Base-by-base conservation (phyloP, 1,140 invertebrate genomes). In the Frieseomelitta varia region DNA sequence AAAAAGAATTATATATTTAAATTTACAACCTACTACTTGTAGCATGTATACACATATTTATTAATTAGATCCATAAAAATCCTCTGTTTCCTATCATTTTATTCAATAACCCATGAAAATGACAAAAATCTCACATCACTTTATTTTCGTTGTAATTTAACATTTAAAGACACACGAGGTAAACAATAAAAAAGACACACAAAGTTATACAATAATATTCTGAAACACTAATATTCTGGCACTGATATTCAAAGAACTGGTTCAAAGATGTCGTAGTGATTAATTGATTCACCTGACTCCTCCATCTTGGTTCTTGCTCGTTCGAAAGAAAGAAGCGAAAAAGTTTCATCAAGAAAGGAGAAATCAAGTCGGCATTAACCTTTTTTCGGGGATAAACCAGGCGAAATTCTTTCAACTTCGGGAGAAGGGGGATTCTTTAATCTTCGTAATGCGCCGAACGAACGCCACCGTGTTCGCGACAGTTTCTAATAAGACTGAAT, bases 401-500 rank as follows among this genome's bases (percentile, higher is more conserved):
- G 27, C 47, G 72, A 55, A 74, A 74, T 74, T 55, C 51, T 27
- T 55, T 55, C n/a, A 27, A 30, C 11, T 30, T 30, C 39, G 12
- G 27, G 30, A 73, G 11, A 51, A 30, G n/a, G n/a, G n/a, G n/a
- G n/a, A n/a, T 73, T 30, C 17, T 55, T 74, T 55, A 55, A 73
- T 55, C 24, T 30, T 24, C 1, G 14, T 51, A 11, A 72, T 15
- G 6, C 17, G 4, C 10, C 2, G 6, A 53, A 72, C n/a, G 8
- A 21, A 53, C 47, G 15, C 47, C 17, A 15, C 19, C n/a, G 24
- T 53, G 47, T 72, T 72, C 24, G 47, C 27, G 69, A 72, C 47
- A 72, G 69, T 0, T 72, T 72, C n/a, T 72, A 72, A 72, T 17
- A 51, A 39, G 47, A 51, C 53, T 72, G 51, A 72, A 72, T 27